phyloP scores from a whole-genome alignment of 2,113 vertebrate species.

The Ciconia boyciana region DNA sequence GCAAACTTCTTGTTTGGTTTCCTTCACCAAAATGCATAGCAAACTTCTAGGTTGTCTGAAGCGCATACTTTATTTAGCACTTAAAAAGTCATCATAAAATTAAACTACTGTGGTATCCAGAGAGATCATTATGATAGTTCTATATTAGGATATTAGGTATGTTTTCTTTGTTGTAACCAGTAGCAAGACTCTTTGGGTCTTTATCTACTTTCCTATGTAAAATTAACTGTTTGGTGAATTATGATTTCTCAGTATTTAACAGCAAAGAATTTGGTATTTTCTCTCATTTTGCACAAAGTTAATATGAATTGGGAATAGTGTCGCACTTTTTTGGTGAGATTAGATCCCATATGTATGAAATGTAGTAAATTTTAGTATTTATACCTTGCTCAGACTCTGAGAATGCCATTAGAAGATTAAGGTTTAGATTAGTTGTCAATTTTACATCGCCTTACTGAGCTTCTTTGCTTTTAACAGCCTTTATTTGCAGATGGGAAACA shows the following conservation, averaged over 20 bases:
- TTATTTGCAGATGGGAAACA: background rate
- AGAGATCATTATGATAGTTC: background rate
- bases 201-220: background rate
- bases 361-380: background rate
- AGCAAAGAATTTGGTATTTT: background rate
- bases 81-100: background rate
- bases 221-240: background rate
- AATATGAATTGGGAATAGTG: background rate
- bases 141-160: background rate
- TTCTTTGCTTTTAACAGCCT: background rate
- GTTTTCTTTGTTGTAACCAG: background rate
- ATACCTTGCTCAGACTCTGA: background rate
- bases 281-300: background rate
- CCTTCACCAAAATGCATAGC: background rate
- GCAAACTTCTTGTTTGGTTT: background rate
- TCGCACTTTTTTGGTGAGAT: background rate
- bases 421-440: background rate
- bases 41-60: background rate
- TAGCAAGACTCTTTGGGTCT: background rate
- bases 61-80: background rate
- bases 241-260: background rate
- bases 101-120: background rate
- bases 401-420: background rate
- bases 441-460: constrained; percentile 3
- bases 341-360: background rate